Base-by-base conservation (phyloP, 2,888 invertebrate genomes). In the Marasmarcha lunaedactyla region DNA sequence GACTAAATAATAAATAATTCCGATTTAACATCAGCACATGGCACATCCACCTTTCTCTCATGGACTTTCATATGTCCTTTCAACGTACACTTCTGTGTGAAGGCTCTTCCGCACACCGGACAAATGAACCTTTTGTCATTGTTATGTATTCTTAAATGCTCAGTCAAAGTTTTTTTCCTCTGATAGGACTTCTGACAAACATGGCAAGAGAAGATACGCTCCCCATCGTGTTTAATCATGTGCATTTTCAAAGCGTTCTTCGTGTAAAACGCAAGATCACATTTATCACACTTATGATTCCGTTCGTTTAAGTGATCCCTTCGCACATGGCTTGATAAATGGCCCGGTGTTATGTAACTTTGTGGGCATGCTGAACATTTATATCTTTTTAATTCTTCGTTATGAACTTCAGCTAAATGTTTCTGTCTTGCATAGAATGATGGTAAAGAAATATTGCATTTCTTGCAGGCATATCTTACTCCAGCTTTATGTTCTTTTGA, bases 211-310 rank as follows among this genome's bases (percentile, higher is more conserved):
- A 84, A 86, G 14, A 86, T 86, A 11, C 86, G 51, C 14, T 81
- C 79, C 0, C 84, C 85, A 1, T 85, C 84, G 34, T 87, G 87
- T 10, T 83, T 85, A 1, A 85, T 84, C 78, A 85, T 84, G 42
- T 87, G 87, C 69, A 84, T 85, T 42, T 85, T 85, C 15, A 87
- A 51, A 4, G 85, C 84, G 38, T 85, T 85, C 43, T 79, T 79
- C 0, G 84, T 83, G 39, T 85, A 85, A 44, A 86, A 87, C 0
- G 84, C 84, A 1, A 79, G 51, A 15, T 84, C 77, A 34, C 87
- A 87, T 25, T 85, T 72, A 14, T 73, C 73, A 37, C 86, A 87
- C 10, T 78, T 73, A 11, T 77, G 85, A 46, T 72, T 86, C 25
- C 71, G 56, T 50, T 71, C 85, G 48, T 69, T 79, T 45, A 76